Conservation (phyloP, 2,888 invertebrate genomes). For the Eilema sororculum region DNA sequence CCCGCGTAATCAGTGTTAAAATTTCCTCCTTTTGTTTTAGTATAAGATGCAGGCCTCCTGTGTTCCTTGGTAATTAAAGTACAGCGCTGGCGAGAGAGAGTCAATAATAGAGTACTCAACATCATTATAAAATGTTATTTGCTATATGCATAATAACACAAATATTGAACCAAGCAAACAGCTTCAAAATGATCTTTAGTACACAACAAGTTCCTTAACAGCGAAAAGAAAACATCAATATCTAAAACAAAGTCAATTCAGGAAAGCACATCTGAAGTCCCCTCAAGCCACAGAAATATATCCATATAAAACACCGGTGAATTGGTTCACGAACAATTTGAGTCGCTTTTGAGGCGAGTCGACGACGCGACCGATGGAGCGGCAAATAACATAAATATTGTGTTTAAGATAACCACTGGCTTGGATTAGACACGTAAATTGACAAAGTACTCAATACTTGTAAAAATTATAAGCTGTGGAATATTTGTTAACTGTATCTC, state of each 20-base stretch:
- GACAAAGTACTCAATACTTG: not conserved
- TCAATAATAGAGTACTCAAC: no score
- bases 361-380: constrained; percentile 46
- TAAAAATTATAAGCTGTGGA: not conserved
- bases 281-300: constrained; percentile 26
- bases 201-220: not conserved
- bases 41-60: no score
- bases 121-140: no score
- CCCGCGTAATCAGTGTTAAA: no score
- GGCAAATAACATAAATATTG: constrained; percentile 51
- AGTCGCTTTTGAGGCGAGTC: constrained; percentile 52
- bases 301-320: constrained; percentile 27
- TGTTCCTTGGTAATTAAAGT: no score
- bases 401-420: constrained; percentile 24
- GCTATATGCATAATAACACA: no score
- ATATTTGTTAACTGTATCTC: not conserved
- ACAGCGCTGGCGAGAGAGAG: no score
- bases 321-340: constrained; percentile 58
- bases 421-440: constrained; percentile 8
- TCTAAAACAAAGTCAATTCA: constrained; percentile 7
- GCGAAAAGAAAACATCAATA: constrained; percentile 4
- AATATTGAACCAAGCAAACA: not conserved
- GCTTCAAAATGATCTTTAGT: not conserved
- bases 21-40: no score
- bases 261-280: constrained; percentile 17